phyloP scores from a whole-genome alignment of 2,797 vertebrate species.

The Phataginus tetradactyla region DNA sequence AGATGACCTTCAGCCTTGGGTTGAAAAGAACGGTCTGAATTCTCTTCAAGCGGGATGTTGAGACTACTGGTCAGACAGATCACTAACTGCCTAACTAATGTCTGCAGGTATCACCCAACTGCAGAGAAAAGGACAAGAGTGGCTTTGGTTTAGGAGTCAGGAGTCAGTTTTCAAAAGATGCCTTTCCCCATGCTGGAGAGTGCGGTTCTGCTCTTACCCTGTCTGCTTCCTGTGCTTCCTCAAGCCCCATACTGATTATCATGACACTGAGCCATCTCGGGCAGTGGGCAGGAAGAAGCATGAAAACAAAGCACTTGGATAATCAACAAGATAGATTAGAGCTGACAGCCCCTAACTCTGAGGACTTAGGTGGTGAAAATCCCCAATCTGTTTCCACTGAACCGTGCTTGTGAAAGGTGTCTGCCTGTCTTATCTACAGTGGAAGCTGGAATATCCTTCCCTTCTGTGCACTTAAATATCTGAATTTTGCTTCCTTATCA shows the following conservation, averaged over 20 bases:
- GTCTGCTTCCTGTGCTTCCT: neutral
- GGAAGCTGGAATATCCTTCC: neutral
- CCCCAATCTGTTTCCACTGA: neutral
- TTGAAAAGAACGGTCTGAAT: neutral
- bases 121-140: neutral
- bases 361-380: slow-evolving; percentile 20
- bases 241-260: neutral
- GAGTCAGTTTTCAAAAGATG: neutral
- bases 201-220: neutral
- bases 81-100: neutral
- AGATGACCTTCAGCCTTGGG: neutral
- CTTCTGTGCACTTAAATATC: neutral
- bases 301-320: neutral
- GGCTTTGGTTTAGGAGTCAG: neutral
- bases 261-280: neutral
- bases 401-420: slow-evolving; percentile 21
- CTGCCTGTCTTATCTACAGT: neutral
- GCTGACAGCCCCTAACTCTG: neutral
- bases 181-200: neutral
- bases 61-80: neutral
- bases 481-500: slow-evolving; percentile 49
- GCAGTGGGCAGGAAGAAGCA: neutral
- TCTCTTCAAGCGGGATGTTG: neutral
- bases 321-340: slow-evolving; percentile 22
- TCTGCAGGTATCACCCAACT: neutral